Percentiles rank a stretch among this genome's conserved stretches.
These are phyloP conservation scores for Prosopocoilus inquinatus DNA, from an alignment of 2,888 invertebrate genomes.

Conservation along the genomic window DNA sequence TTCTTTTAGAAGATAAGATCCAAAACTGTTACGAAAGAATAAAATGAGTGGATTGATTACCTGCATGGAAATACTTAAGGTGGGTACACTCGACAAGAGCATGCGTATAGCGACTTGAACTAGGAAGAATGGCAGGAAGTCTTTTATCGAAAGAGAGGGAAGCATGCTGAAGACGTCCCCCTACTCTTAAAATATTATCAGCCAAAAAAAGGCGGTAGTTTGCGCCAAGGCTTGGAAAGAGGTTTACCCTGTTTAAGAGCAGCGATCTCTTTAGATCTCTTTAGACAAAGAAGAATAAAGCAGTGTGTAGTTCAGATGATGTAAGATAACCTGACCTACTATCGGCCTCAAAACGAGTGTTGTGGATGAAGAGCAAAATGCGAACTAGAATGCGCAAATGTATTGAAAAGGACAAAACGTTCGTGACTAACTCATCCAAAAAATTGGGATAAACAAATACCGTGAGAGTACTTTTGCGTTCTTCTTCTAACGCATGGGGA, in stretches of 20 bases:
- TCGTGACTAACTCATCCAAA: background rate
- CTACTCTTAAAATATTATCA: background rate
- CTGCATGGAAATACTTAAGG: background rate
- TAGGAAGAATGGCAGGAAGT: background rate
- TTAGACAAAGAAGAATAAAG: conserved; percentile 4
- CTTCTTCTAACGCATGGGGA: too few species aligned
- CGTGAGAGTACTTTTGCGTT: too few species aligned
- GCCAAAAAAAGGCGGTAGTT: conserved; percentile 15
- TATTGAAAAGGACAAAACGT: background rate
- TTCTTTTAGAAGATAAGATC: background rate
- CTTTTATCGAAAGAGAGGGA: background rate
- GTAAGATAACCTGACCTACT: background rate
- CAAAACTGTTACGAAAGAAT: background rate
- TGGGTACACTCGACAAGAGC: background rate
- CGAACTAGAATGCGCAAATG: background rate
- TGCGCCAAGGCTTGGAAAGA: conserved; percentile 4
- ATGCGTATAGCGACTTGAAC: too few species aligned
- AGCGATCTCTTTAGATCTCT: conserved; percentile 3
- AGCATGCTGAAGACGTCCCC: background rate
- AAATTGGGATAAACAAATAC: too few species aligned
- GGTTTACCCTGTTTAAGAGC: background rate
- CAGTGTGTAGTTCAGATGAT: conserved; percentile 4
- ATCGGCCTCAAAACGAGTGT: background rate
- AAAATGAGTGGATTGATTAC: background rate
- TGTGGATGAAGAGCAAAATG: background rate